phyloP scores from a whole-genome alignment of 2,797 vertebrate genomes.

The Pangasius djambal region DNA sequence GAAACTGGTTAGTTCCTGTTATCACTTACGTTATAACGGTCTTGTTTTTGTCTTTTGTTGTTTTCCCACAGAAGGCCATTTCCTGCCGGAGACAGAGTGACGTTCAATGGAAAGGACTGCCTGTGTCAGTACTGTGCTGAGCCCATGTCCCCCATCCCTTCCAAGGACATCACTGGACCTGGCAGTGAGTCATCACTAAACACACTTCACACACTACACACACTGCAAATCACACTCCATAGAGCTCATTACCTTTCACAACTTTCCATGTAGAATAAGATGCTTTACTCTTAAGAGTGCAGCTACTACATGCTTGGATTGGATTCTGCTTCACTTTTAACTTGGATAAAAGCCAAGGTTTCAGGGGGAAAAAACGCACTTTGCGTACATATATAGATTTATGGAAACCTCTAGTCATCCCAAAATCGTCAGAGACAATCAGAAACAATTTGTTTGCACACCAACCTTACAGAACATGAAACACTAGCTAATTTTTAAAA shows the following conservation, averaged over 20 bases:
- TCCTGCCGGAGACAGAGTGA: constrained; percentile 92
- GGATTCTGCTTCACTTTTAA: not conserved
- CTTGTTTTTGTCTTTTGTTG: not conserved
- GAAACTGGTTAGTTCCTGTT: too few species aligned
- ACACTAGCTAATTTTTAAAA: not conserved
- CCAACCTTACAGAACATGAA: not conserved
- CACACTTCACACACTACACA: not conserved
- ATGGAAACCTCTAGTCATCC: not conserved
- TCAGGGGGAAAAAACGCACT: not conserved
- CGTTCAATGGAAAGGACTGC: constrained; percentile 94
- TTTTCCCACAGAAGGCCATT: constrained; percentile 84
- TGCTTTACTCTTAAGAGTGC: not conserved
- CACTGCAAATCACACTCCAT: not conserved
- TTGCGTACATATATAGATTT: not conserved
- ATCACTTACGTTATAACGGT: not conserved
- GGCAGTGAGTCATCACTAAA: constrained; percentile 77
- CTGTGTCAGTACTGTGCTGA: constrained; percentile 90
- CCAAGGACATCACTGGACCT: constrained; percentile 74
- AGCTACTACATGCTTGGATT: not conserved
- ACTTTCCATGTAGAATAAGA: not conserved
- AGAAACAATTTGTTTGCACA: not conserved
- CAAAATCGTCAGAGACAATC: not conserved
- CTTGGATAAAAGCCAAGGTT: not conserved
- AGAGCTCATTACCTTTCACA: not conserved
- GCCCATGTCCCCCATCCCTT: constrained; percentile 80